Percentiles rank a stretch among this genome's conserved stretches.
phyloP scores from a whole-genome alignment of 2,797 vertebrate species.

The Vespertilio murinus region DNA sequence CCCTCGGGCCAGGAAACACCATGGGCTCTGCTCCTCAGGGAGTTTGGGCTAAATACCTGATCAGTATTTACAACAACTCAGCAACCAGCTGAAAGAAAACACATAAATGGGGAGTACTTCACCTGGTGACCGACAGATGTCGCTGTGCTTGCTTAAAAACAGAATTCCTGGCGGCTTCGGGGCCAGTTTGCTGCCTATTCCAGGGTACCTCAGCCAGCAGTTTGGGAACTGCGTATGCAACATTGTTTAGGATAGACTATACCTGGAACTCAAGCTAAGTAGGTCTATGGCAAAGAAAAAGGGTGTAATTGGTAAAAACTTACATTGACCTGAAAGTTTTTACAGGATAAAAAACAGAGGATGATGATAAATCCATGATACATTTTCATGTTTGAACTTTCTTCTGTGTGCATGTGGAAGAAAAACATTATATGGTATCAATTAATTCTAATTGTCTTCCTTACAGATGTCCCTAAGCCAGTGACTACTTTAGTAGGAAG shows the following conservation, averaged over 20 bases:
- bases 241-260: not conserved
- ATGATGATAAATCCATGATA: not conserved
- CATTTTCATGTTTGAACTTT: not conserved
- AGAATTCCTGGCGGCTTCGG: accelerated
- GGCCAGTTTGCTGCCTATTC: not conserved
- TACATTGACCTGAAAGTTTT: not conserved
- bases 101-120: not conserved
- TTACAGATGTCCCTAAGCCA: slow-evolving; percentile 72
- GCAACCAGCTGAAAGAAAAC: not conserved
- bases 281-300: not conserved
- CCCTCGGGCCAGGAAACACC: not conserved
- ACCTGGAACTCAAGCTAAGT: not conserved
- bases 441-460: slow-evolving; percentile 38
- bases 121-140: not conserved
- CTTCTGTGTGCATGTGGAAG: not conserved
- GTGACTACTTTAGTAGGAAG: slow-evolving; percentile 74
- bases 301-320: not conserved
- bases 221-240: not conserved
- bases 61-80: not conserved
- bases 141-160: not conserved
- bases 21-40: not conserved
- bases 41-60: not conserved
- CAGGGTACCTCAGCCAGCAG: too few species aligned
- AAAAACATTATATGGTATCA: not conserved
- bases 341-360: not conserved